Evolutionary conservation across 2,797 vertebrate genomes (phyloP).

Genomic region (Malurus leucopterus): DNA sequence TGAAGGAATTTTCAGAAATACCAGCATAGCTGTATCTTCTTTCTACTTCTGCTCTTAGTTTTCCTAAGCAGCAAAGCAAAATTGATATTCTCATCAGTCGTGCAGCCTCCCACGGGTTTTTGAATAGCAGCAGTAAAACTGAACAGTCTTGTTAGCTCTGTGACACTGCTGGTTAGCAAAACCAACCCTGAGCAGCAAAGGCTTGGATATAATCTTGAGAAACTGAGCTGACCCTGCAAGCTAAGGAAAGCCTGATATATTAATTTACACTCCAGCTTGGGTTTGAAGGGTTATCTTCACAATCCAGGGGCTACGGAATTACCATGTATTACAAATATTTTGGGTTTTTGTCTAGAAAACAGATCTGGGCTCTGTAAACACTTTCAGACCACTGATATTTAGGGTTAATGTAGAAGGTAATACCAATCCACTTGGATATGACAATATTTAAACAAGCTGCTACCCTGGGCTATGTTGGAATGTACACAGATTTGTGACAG

Average conservation of each 20-base stretch:
- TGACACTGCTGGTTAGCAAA: constrained; percentile 13
- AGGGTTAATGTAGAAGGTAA: not conserved
- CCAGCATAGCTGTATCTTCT: not conserved
- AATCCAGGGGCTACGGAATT: not conserved
- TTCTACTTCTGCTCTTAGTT: not conserved
- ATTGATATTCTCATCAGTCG: constrained; percentile 47
- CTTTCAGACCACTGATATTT: not conserved
- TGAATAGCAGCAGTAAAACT: constrained; percentile 46
- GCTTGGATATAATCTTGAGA: not conserved
- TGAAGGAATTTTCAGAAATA: not conserved
- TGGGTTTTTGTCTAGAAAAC: not conserved
- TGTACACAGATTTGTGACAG: not conserved
- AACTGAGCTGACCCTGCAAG: not conserved
- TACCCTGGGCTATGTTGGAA: not conserved
- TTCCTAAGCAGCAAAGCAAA: not conserved
- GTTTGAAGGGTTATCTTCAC: not conserved
- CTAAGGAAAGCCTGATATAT: not conserved
- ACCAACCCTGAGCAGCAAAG: not conserved
- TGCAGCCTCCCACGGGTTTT: constrained; percentile 4
- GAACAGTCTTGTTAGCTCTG: constrained; percentile 1
- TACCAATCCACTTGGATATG: not conserved
- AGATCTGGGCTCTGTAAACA: not conserved
- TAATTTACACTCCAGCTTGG: not conserved
- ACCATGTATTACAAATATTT: not conserved
- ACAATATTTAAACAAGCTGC: not conserved